Percentiles rank a stretch among this genome's conserved stretches.
These are phyloP conservation scores for Polyploca ridens DNA, from an alignment of 2,888 invertebrate genomes.

Conservation along the genomic window DNA sequence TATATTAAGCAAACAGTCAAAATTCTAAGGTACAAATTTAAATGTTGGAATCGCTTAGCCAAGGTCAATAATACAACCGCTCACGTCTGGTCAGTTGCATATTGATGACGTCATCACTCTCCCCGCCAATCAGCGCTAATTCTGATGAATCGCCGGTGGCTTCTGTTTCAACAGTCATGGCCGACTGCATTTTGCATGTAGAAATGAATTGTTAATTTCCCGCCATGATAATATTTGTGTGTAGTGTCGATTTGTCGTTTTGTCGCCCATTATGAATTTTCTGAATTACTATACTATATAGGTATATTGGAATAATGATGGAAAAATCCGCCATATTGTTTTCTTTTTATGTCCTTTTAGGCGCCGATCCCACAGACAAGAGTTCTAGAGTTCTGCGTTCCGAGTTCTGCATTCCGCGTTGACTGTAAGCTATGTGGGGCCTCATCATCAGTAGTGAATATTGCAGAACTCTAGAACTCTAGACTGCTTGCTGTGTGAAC, in stretches of 20 bases:
- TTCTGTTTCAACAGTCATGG: constrained; percentile 42
- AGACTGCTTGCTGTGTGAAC: too few relatives aligned
- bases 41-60: constrained; percentile 13
- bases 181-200: constrained; percentile 54
- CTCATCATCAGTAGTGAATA: too few relatives aligned
- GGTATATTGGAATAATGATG: background rate
- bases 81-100: constrained; percentile 47
- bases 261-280: background rate
- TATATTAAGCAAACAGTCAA: background rate
- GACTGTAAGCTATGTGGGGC: too few relatives aligned
- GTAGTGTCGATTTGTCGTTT: constrained; percentile 5
- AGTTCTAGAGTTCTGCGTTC: too few relatives aligned
- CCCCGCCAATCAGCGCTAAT: constrained; percentile 72
- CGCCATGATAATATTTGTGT: constrained; percentile 40
- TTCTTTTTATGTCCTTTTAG: background rate
- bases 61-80: constrained; percentile 18
- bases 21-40: constrained; percentile 11
- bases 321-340: constrained; percentile 4
- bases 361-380: too few relatives aligned
- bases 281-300: background rate
- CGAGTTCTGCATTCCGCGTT: too few relatives aligned
- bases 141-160: constrained; percentile 67
- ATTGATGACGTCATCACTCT: constrained; percentile 77
- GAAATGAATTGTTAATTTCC: constrained; percentile 51
- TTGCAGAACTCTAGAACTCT: too few relatives aligned